Evolutionary conservation across 2,797 vertebrate genomes (phyloP), one percentile per base, ranked within the genome.

Genomic region (Falco rusticolus): DNA sequence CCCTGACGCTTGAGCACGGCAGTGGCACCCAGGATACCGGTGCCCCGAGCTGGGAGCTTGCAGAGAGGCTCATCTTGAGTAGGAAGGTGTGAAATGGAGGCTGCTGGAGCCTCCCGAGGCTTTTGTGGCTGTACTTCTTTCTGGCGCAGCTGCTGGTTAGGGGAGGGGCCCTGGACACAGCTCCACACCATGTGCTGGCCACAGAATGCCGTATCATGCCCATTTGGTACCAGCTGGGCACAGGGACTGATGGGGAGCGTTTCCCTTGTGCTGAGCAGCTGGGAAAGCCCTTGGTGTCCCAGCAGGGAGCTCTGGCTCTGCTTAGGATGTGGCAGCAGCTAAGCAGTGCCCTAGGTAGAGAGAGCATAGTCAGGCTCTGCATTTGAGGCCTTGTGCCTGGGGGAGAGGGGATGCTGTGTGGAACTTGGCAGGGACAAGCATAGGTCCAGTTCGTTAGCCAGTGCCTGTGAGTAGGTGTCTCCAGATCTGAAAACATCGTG

Each of bases 111-210:
- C 69, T 53, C 17, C 1, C 0, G 14, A 24, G 34, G 37, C 19
- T 77, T 37, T 45, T 66, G 24, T 53, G 48, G 7, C 20, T 77
- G 15, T 61, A 5, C 68, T 92, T 75, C 33, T 81, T 84, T 71
- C 50, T 65, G n/a, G 37, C 6, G 16, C 17, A n/a, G 68, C 60
- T 81, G 43, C 60, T 81, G 78, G 51, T 37, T 74, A 18, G 37
- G 66, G 48, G 25, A 54, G 41, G 13, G 24, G 54, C 17, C 37
- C 26, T 3, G 1, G 33, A 26, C 31, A 53, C 26, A 60, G 59
- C 66, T 82, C 20, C 5, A 5, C 18, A 17, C 48, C 5, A 0
- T 12, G 45, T 0, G 0, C 48, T 63, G 37, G 59, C 24, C 13
- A 2, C 0, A 1, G 34, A 63, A 41, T 84, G 63, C 22, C 4